Evolutionary conservation across 64 coral and sea anemone genomes (phyloP).

Genomic region (Cladopsammia gracilis): DNA sequence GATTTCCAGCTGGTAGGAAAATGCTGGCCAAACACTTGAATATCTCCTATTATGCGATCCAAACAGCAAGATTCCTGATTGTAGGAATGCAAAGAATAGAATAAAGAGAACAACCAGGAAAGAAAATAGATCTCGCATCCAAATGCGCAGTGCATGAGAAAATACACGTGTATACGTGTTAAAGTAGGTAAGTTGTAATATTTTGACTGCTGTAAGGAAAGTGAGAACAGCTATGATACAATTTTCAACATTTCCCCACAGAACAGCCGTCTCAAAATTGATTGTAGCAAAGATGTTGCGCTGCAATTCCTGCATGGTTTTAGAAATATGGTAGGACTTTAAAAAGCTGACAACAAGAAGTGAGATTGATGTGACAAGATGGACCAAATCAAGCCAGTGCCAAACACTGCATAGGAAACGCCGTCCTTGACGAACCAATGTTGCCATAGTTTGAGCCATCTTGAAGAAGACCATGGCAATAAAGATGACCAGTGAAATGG

Average conservation of each 20-base stretch:
- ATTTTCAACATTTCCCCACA: constrained; percentile 4
- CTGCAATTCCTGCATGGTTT: background rate
- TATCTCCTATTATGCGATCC: background rate
- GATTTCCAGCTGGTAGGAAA: background rate
- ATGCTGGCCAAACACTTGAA: background rate
- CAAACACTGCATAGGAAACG: background rate
- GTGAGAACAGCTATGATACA: background rate
- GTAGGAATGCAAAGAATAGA: background rate
- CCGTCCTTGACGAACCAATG: background rate
- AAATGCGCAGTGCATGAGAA: background rate
- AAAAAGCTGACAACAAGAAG: background rate
- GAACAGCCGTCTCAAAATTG: background rate
- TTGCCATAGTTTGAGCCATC: background rate
- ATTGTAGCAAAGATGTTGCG: background rate
- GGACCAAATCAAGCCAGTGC: background rate
- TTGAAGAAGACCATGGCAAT: background rate
- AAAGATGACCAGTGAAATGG: background rate
- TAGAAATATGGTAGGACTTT: background rate
- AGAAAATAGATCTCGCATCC: background rate
- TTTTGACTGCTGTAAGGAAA: background rate
- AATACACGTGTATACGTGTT: background rate
- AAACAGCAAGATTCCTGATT: background rate
- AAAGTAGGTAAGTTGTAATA: background rate
- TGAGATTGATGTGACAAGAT: background rate
- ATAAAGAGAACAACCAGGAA: background rate